Percentiles rank a stretch among this genome's conserved stretches.
Conservation (phyloP, 1,140 invertebrate genomes). For the Tetragonula clypearis region DNA sequence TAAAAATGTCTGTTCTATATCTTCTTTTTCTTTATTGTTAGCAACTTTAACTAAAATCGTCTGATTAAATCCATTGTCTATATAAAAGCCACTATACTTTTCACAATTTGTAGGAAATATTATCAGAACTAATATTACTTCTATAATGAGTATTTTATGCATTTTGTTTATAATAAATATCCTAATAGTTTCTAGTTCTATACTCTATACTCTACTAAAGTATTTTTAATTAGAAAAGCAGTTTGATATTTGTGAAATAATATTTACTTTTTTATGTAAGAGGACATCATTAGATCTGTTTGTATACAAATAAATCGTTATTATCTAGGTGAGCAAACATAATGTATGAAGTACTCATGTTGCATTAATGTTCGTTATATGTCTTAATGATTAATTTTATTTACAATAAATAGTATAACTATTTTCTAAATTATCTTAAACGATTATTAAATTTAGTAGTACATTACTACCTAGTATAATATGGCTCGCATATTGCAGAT, state of each 20-base stretch:
- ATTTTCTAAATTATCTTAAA: neutral
- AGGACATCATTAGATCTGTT: conserved; percentile 5
- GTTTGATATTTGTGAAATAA: neutral
- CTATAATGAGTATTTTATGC: too few relatives aligned
- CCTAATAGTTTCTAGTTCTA: neutral
- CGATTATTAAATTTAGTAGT: neutral
- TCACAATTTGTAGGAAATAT: conserved; percentile 4
- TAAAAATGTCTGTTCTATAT: conserved; percentile 91
- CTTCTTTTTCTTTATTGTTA: conserved; percentile 84
- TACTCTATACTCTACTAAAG: neutral
- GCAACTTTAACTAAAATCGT: conserved; percentile 88
- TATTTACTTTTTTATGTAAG: conserved; percentile 1
- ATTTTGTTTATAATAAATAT: neutral
- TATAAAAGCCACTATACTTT: conserved; percentile 83
- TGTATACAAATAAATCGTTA: conserved; percentile 4
- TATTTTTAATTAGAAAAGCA: neutral
- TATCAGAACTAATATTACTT: neutral
- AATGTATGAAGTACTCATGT: neutral
- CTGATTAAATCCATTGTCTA: conserved; percentile 91
- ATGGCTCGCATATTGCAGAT: neutral
- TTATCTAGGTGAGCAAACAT: neutral
- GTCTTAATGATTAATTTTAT: neutral
- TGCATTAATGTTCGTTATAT: neutral
- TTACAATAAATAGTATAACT: neutral
- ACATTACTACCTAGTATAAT: conserved; percentile 10